A percentile compares a stretch with the other conserved stretches of the same genome.
Evolutionary conservation across 2,888 invertebrate species (phyloP).

Genomic region (Cephus pygmeus): DNA sequence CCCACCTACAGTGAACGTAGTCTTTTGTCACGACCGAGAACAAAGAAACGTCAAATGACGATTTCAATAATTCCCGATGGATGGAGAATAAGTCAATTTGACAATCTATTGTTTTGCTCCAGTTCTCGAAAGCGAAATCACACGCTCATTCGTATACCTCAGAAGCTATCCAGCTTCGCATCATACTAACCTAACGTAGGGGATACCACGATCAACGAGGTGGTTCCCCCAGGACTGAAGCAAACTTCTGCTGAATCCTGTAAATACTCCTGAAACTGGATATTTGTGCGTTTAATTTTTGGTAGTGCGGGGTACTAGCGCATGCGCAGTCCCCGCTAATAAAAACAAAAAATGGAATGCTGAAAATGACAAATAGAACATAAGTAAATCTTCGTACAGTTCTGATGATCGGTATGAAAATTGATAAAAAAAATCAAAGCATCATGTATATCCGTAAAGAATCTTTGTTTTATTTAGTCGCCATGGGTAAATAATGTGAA

Average conservation of each 20-base stretch:
- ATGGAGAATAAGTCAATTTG: background rate
- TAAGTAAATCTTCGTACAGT: no score
- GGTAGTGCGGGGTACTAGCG: conserved; percentile 37
- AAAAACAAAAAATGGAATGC: background rate
- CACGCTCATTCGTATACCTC: background rate
- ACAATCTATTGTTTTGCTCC: background rate
- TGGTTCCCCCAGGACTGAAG: conserved; percentile 46
- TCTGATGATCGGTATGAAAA: no score
- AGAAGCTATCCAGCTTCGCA: background rate
- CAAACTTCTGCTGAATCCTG: conserved; percentile 33
- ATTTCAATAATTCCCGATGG: background rate
- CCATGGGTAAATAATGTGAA: background rate
- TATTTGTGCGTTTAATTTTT: conserved; percentile 46
- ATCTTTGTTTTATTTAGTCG: background rate
- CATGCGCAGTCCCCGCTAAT: conserved; percentile 30
- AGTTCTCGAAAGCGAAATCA: conserved; percentile 14
- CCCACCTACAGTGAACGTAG: background rate
- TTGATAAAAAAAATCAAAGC: background rate
- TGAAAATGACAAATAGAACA: background rate
- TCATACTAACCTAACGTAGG: conserved; percentile 49
- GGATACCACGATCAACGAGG: conserved; percentile 47
- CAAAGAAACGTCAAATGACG: background rate
- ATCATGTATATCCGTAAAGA: background rate
- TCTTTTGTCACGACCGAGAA: background rate
- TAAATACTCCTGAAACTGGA: conserved; percentile 38